phyloP scores from a whole-genome alignment of 2,797 vertebrate species.

The Sparus aurata region DNA sequence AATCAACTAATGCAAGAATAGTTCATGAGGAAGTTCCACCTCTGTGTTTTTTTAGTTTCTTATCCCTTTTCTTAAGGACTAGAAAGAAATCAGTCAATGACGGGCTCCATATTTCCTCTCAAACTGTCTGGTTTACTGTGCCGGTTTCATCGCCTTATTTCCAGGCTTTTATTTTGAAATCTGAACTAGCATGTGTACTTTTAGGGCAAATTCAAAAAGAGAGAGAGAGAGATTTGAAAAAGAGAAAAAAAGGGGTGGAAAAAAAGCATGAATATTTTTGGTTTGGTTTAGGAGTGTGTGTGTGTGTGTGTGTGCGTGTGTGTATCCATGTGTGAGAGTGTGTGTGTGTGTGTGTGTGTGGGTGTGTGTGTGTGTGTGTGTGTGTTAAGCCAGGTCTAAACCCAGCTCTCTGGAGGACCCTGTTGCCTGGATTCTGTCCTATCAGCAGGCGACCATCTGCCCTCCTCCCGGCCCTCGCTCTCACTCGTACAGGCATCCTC shows the following conservation, averaged over 20 bases:
- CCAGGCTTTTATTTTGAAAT: conserved; percentile 36
- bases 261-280: conserved; percentile 4
- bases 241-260: not conserved
- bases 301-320: not conserved
- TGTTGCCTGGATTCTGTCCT: conserved; percentile 73
- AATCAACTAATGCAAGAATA: not conserved
- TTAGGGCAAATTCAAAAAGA: conserved; percentile 6
- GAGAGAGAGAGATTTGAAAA: not conserved
- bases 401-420: conserved; percentile 74
- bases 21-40: not conserved
- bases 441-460: conserved; percentile 81
- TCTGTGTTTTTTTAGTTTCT: not conserved
- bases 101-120: not conserved
- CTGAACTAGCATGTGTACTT: not conserved
- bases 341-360: not conserved
- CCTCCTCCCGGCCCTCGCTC: conserved; percentile 73
- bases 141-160: not conserved
- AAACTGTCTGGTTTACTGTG: not conserved
- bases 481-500: conserved; percentile 66
- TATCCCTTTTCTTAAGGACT: not conserved
- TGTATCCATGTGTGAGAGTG: no score
- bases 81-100: not conserved
- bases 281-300: not conserved
- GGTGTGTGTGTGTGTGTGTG: conserved; percentile 26
- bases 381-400: conserved; percentile 52